These are phyloP conservation scores for Lepus townsendii DNA, from an alignment of 2,797 vertebrate species.

Conservation along the genomic window DNA sequence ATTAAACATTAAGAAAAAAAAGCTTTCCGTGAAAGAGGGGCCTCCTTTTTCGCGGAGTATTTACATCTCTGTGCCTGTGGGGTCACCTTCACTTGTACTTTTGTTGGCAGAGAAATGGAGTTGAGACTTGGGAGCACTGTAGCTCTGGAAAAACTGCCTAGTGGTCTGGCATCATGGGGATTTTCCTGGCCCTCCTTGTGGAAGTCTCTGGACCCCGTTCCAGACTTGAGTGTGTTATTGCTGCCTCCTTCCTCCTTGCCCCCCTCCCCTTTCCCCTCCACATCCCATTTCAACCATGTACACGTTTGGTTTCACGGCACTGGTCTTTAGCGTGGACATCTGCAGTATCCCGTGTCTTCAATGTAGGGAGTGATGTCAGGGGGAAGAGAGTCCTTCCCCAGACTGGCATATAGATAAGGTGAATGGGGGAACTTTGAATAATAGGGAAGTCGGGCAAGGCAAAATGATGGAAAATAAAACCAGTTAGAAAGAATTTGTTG, in stretches of 20 bases:
- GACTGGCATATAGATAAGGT: too few relatives aligned
- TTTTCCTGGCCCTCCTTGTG: slow-evolving; percentile 74
- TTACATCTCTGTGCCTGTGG: slow-evolving; percentile 60
- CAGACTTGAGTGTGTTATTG: slow-evolving; percentile 59
- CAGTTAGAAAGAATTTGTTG: neutral
- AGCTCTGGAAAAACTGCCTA: slow-evolving; percentile 79
- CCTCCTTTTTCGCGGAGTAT: slow-evolving; percentile 37
- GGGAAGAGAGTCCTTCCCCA: neutral
- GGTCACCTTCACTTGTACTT: slow-evolving; percentile 75
- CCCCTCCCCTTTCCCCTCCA: neutral
- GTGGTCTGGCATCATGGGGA: slow-evolving; percentile 74
- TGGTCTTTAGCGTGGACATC: fast-evolving
- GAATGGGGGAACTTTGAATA: neutral
- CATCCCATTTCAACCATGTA: fast-evolving
- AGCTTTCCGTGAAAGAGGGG: slow-evolving; percentile 66
- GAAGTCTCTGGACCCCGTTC: slow-evolving; percentile 58
- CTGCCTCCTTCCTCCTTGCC: neutral
- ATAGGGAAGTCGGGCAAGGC: neutral
- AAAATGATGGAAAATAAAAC: neutral
- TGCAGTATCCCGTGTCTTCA: neutral
- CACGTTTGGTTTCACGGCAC: neutral
- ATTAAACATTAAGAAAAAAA: slow-evolving; percentile 55
- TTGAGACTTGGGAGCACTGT: slow-evolving; percentile 38
- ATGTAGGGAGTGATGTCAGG: neutral
- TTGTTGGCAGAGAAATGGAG: slow-evolving; percentile 68